Base-by-base conservation (phyloP, 2,888 invertebrate species). In the Drosophila seclusa region DNA sequence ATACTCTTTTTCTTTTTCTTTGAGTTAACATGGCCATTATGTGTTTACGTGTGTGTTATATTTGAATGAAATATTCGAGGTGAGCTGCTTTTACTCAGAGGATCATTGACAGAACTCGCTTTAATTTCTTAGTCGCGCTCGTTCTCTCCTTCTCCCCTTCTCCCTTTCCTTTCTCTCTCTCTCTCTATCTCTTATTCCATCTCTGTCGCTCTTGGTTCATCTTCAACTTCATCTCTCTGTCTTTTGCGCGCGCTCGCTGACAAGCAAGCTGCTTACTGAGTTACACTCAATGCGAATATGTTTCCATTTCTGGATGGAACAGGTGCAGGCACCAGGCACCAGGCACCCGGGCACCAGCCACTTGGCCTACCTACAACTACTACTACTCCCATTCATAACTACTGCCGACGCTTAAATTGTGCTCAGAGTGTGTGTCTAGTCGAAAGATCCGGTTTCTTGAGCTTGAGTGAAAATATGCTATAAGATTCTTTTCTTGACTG, bases 301-400 rank as follows among this genome's bases (percentile, higher is more conserved):
- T 38, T 68, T 73, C 65, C 58, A 73, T 58, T 62, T 67, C 69
- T 73, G 65, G 70, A 67, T 57, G 73, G 58, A 80, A 76, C 80
- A 80, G 80, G 80, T 80, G 80, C 73, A 80, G 50, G 31, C 66
- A 66, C 34, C 53, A 80, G 50, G 31, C 66, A 66, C 34, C 53
- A 57, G 36, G 45, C 53, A 49, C 49, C 53, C 21, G n/a, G 36
- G 45, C 36, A 54, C 27, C 18, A 38, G 36, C 38, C 70, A 70
- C 73, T 76, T 69, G 68, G 73, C 73, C 73, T 70, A 70, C 67
- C 73, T 70, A 70, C 67, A 69, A 54, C 74, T 58, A 68, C 73
- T 73, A 73, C 74, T 73, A 78, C 64, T 76, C 57, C 72, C 81
- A 82, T 82, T 82, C 81, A 82, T 82, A 82, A 82, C 76, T 76